Percentiles rank a stretch among this genome's conserved stretches.
phyloP scores from a whole-genome alignment of 2,888 invertebrate species.

The Aporophyla lueneburgensis region DNA sequence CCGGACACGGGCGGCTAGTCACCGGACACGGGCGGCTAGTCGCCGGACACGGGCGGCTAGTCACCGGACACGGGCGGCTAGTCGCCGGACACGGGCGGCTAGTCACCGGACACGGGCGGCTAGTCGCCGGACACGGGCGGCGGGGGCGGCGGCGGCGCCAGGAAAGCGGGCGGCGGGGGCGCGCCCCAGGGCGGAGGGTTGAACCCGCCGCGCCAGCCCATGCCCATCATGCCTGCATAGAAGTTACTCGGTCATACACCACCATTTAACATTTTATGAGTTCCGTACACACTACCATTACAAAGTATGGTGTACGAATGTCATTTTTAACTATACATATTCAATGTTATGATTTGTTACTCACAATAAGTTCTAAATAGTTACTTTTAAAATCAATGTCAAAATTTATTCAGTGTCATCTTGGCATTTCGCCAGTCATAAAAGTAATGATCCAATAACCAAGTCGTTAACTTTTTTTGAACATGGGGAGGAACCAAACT shows the following conservation, averaged over 20 bases:
- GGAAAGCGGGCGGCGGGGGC: constrained; percentile 83
- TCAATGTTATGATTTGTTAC: background rate
- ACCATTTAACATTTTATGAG: background rate
- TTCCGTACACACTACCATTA: background rate
- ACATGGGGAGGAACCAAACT: too few relatives aligned
- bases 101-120: constrained; percentile 3
- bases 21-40: constrained; percentile 77
- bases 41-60: background rate
- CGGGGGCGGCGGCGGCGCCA: constrained; percentile 89
- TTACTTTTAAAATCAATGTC: background rate
- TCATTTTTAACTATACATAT: background rate
- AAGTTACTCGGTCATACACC: background rate
- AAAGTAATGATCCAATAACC: too few relatives aligned
- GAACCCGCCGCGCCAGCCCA: constrained; percentile 78
- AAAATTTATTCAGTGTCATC: background rate
- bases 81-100: background rate
- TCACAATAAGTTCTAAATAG: background rate
- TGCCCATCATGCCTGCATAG: constrained; percentile 80
- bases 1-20: constrained; percentile 61
- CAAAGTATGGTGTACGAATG: background rate
- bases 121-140: constrained; percentile 81
- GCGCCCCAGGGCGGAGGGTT: constrained; percentile 84
- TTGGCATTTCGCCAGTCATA: background rate
- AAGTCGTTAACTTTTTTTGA: too few relatives aligned
- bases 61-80: background rate